Base-by-base conservation (phyloP, 2,797 vertebrate species). In the Myotis findleyi region DNA sequence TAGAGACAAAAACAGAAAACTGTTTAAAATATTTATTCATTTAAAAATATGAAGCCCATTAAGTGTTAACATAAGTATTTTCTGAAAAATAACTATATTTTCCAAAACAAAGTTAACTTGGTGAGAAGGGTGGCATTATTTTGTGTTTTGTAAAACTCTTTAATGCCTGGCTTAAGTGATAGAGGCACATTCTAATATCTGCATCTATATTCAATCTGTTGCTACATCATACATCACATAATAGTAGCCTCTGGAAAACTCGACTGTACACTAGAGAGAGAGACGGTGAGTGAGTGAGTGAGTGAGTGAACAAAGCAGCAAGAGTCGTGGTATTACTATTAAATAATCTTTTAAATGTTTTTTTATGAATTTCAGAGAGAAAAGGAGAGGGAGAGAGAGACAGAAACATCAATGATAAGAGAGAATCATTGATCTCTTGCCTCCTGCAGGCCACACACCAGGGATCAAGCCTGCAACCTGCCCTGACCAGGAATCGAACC, bases 1-100 rank as follows among this genome's bases (percentile, higher is more conserved):
- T 41, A 84, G 49, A 89, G 75, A 86, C 27, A 81, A 86, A 96
- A 95, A 87, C 6, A 79, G 25, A 93, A 21, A 87, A 90, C 27
- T 68, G 11, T 83, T 87, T 91, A 59, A 90, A 81, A 83, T 83
- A 88, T 36, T 36, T 53, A 75, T 76, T 83, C 10, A 59, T 73
- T 64, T 62, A 55, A 72, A 94, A 95, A 57, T 55, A 77, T 44
- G 17, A 93, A 68, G 6, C 1, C 14, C 17, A 44, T 80, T 25
- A 87, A 81, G 1, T 77, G 6, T 75, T 75, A 87, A 68, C 5
- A 7, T 33, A 93, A 68, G 27, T 53, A 88, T 53, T 87, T 92
- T 66, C 68, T 49, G 23, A 62, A 79, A 66, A 94, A 69, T 66
- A 59, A 94, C 73, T 68, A 3, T 49, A 68, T 80, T 89, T 59